Evolutionary conservation across 2,797 vertebrate species (phyloP), one percentile per base, ranked within the genome.

Genomic region (Phoeniculus purpureus): DNA sequence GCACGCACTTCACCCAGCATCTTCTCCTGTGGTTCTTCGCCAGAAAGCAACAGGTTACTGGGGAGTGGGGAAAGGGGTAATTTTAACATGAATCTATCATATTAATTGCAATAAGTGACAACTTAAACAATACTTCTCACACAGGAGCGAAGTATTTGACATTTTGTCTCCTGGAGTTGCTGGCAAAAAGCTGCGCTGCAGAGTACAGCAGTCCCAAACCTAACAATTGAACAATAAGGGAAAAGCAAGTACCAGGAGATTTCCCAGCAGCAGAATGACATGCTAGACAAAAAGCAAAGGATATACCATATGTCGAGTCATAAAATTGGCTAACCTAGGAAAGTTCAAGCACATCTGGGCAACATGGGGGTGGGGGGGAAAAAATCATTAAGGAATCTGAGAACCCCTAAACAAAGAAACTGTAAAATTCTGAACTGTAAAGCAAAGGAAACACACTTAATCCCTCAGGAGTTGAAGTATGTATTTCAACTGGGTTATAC

Each of bases 361-460:
- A 95, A 94, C 92, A 75, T 0, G 1, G 29, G 54, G 27, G 51
- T 17, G 17, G n/a, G 58, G 32, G 34, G 17, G 64, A 45, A 92
- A 94, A 97, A 97, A 98, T 97, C 97, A 97, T 97, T 97, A 97
- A 95, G 98, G 94, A 97, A 98, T 96, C 90, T 94, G 97, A 98
- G 97, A 98, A 97, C 75, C 78, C 78, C 95, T 83, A 97, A 97
- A 97, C 96, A 97, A 97, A 97, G 96, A 95, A 97, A 96, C 95
- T 97, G 95, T 96, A 97, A 97, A 97, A 96, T 96, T 95, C 96
- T 95, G 72, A 96, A 96, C 97, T 97, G 94, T 93, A 97, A 97
- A 97, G 97, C 93, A 96, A 97, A 98, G 97, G 97, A 97, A 98
- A 97, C 96, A 96, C 90, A 95, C 94, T 95, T 97, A 97, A 98